Evolutionary conservation across 2,797 vertebrate species (phyloP).

Genomic region (Masticophis lateralis): DNA sequence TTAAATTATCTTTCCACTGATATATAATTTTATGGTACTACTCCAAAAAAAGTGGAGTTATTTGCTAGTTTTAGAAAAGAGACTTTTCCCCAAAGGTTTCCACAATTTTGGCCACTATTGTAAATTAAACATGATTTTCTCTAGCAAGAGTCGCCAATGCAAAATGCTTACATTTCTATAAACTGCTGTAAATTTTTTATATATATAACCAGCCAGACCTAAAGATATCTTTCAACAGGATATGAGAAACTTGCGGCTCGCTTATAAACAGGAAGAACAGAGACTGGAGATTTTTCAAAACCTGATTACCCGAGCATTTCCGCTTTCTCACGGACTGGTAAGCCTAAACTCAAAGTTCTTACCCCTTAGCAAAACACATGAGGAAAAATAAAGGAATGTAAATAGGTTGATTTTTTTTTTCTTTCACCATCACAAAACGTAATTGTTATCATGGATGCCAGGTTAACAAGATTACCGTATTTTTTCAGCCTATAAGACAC

Average conservation of each 20-base stretch:
- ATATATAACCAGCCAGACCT: not conserved
- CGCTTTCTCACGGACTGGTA: conserved; percentile 85
- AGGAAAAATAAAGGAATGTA: not conserved
- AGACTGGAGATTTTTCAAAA: conserved; percentile 85
- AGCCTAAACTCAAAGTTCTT: conserved; percentile 39
- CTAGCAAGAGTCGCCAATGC: not conserved
- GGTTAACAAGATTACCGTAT: not conserved
- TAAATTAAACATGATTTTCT: not conserved
- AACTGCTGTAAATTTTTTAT: not conserved
- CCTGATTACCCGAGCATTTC: conserved; percentile 83
- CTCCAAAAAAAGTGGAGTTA: too few relatives aligned
- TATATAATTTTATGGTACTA: too few relatives aligned
- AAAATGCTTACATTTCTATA: conserved; percentile 10
- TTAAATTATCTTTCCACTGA: too few relatives aligned
- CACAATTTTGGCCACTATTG: too few relatives aligned
- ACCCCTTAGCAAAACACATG: not conserved
- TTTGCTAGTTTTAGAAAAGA: too few relatives aligned
- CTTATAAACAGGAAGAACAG: conserved; percentile 87
- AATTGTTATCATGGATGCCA: not conserved
- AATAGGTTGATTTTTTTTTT: conserved; percentile 1
- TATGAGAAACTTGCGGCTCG: conserved; percentile 90
- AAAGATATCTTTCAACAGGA: conserved; percentile 76
- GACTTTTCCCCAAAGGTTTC: too few relatives aligned
- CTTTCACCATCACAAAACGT: not conserved
- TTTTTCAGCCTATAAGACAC: too few relatives aligned